A percentile compares a stretch with the other conserved stretches of the same genome.
Evolutionary conservation across 2,888 invertebrate genomes (phyloP).

Genomic region (Nomada fucata): DNA sequence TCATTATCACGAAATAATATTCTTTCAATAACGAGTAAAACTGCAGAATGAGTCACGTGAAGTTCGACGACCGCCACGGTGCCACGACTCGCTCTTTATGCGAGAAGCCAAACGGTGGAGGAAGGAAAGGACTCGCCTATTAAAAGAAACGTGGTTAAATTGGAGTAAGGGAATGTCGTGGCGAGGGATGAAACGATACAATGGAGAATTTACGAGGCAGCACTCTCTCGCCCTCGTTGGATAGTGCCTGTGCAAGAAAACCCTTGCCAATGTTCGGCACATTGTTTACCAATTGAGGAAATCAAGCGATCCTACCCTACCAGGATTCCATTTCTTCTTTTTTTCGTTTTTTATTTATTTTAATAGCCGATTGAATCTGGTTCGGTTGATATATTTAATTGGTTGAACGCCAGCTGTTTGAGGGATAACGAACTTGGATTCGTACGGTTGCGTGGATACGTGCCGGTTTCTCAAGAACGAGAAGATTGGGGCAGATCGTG

Average conservation of each 20-base stretch:
- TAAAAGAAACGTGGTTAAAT: conserved; percentile 42
- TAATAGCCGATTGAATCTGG: not conserved
- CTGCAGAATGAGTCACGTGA: conserved; percentile 18
- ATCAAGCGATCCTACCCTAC: not conserved
- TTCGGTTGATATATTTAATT: not conserved
- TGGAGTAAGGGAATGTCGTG: conserved; percentile 27
- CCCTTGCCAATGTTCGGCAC: not conserved
- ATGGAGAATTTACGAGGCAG: conserved; percentile 1
- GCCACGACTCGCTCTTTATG: conserved; percentile 31
- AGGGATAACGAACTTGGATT: not conserved
- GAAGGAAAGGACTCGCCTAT: conserved; percentile 29
- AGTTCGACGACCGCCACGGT: conserved; percentile 21
- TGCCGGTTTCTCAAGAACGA: not conserved
- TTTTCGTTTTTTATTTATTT: not conserved
- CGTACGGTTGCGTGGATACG: not conserved
- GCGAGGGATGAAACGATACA: conserved; percentile 18
- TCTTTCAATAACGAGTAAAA: conserved; percentile 41
- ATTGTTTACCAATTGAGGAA: conserved; percentile 25
- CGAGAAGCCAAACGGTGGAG: conserved; percentile 38
- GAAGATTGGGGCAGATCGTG: too few relatives aligned
- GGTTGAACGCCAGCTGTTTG: not conserved
- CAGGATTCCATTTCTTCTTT: not conserved
- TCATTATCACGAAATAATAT: conserved; percentile 38
- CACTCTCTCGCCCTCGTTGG: too few relatives aligned
- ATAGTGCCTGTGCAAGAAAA: not conserved